phyloP scores from a whole-genome alignment of 2,113 vertebrate species.

The Ursus arctos region DNA sequence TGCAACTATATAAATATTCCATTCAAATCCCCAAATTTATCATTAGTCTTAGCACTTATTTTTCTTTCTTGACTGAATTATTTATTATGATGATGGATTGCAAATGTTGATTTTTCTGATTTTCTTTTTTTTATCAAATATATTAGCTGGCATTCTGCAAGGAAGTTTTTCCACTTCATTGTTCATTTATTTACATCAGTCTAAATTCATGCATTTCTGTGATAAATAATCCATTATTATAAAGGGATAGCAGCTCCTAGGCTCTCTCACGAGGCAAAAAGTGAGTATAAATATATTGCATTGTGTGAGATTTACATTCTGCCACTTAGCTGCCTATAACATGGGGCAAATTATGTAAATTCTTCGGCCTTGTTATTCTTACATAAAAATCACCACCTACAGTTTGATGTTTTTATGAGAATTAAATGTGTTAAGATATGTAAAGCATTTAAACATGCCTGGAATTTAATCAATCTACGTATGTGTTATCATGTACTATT shows the following conservation, averaged over 20 bases:
- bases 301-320: background rate
- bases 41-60: background rate
- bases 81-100: background rate
- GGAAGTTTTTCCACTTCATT: background rate
- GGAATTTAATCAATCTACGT: background rate
- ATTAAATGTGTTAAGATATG: background rate
- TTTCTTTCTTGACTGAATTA: background rate
- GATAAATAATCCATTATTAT: background rate
- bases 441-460: background rate
- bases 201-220: background rate
- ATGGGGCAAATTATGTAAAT: background rate
- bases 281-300: background rate
- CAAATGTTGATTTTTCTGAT: background rate
- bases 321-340: background rate
- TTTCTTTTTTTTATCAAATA: background rate
- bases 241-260: too few species aligned
- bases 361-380: background rate
- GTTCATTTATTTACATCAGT: background rate
- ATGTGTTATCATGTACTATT: background rate
- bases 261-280: background rate
- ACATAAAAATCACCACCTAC: background rate
- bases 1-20: background rate
- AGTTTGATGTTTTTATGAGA: background rate
- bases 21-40: background rate
- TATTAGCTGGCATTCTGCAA: background rate